Base-by-base conservation (phyloP, 2,888 invertebrate species). In the Pristionchus exspectatus region DNA sequence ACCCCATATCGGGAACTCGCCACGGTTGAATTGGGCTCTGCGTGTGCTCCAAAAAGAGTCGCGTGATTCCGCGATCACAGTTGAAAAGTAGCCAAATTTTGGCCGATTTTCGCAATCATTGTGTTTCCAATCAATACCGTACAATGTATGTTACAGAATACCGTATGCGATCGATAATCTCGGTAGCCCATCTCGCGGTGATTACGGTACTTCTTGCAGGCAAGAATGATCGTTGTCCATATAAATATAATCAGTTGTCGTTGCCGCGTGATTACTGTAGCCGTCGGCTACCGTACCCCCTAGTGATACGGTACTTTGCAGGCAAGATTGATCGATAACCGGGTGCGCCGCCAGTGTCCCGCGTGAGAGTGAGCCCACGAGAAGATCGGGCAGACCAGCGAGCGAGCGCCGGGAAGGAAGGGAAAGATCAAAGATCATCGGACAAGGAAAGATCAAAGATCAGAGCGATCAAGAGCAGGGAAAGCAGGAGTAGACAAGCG, bases 301-400 rank as follows among this genome's bases (percentile, higher is more conserved):
- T 9, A 27, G 27, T 14, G 30, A 2, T 44, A 77, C 74, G 9
- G 38, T 77, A 44, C n/a, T 14, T 74, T 74, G 38, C 50, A 81
- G 81, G 81, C 81, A 81, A 54, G 81, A 81, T 81, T 81, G 81
- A 81, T 81, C 81, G 81, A 14, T 81, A 81, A 54, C 81, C 44
- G 9, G 81, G 81, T 81, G 81, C n/a, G 21, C 44, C 50, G 50
- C 77, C 12, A 50, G 44, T 21, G 33, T 33, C 44, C 44, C 72
- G 33, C 5, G 38, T 38, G 38, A 5, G 63, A 63, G 63, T 33
- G 16, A 14, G 33, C 12, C 50, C 81, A 50, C 12, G 2, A 50
- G 38, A 81, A 81, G 81, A 81, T 81, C 81, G 81, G 81, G 81
- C 81, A 50, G 44, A 50, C 44, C 44, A 50, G 44, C 44, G 44